A percentile compares a stretch with the other conserved stretches of the same genome.
These are phyloP conservation scores for Odiellus spinosus DNA, from an alignment of 2,888 invertebrate species.

Conservation along the genomic window DNA sequence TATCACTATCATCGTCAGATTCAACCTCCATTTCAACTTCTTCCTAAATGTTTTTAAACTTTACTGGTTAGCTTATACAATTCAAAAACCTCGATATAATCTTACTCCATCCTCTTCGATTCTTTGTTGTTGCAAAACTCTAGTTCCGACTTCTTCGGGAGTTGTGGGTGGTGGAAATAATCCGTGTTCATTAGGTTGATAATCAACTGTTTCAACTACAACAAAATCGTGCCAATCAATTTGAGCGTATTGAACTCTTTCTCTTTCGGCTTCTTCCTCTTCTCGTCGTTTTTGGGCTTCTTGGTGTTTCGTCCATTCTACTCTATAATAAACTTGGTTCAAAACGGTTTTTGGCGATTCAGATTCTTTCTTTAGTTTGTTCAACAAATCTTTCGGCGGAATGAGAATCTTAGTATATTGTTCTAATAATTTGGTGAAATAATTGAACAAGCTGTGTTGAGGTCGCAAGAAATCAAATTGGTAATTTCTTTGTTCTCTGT, in stretches of 20 bases:
- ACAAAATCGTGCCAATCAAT: conserved; percentile 99
- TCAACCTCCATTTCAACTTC: conserved; percentile 82
- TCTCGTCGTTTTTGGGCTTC: conserved; percentile 81
- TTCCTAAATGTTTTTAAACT: conserved; percentile 31
- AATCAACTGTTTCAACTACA: conserved; percentile 98
- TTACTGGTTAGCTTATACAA: background rate
- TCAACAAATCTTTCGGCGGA: conserved; percentile 78
- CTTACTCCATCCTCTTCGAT: conserved; percentile 20
- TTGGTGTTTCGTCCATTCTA: conserved; percentile 92
- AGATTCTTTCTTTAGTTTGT: conserved; percentile 55
- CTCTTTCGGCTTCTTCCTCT: conserved; percentile 87
- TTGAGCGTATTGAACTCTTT: conserved; percentile 74
- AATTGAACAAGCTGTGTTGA: conserved; percentile 94
- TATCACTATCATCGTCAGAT: conserved; percentile 41
- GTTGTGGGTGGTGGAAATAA: conserved; percentile 95
- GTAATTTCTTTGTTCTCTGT: conserved; percentile 89
- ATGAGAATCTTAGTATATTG: conserved; percentile 94
- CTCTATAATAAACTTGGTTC: conserved; percentile 81
- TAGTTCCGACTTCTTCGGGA: conserved; percentile 88
- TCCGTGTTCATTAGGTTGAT: conserved; percentile 81
- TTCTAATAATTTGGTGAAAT: conserved; percentile 92
- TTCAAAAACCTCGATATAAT: background rate
- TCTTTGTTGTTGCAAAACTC: conserved; percentile 64
- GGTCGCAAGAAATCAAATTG: conserved; percentile 98
- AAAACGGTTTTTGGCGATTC: conserved; percentile 47